These are phyloP conservation scores for Lepidostoma basale DNA, from an alignment of 1,140 invertebrate species.

Conservation along the genomic window DNA sequence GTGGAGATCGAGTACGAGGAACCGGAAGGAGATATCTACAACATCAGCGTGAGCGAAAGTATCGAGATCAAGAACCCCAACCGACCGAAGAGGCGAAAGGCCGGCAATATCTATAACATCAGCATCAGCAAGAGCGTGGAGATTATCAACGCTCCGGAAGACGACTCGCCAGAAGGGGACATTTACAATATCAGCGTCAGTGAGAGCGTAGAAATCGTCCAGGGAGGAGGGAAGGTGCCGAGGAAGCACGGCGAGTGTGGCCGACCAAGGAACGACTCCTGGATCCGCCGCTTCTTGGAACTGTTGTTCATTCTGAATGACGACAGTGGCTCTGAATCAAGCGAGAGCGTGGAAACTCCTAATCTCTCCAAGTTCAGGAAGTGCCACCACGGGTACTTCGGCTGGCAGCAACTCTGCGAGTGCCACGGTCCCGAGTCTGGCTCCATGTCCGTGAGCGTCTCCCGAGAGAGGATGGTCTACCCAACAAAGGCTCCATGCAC, in stretches of 20 bases:
- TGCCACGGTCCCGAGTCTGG: neutral
- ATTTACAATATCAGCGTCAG: constrained; percentile 8
- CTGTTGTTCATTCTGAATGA: constrained; percentile 32
- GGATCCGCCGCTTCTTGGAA: constrained; percentile 30
- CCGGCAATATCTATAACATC: no score
- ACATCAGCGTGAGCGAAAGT: no score
- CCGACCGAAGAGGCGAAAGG: neutral
- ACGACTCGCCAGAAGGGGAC: no score
- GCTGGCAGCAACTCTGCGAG: constrained; percentile 24
- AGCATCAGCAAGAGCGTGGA: no score
- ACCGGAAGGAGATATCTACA: no score
- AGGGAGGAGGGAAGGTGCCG: neutral
- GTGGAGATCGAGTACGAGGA: no score
- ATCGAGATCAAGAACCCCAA: neutral
- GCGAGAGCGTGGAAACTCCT: neutral
- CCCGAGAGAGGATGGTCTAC: neutral
- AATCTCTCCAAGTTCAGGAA: constrained; percentile 5
- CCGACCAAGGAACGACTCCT: neutral
- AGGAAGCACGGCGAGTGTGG: neutral
- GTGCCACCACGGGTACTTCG: constrained; percentile 30
- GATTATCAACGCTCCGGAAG: no score
- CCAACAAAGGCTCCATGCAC: neutral
- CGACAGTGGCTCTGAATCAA: neutral
- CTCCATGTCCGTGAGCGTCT: constrained; percentile 8
- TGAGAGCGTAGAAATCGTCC: neutral